These are phyloP conservation scores for Lycophotia porphyrea DNA, from an alignment of 2,888 invertebrate genomes.

Conservation along the genomic window DNA sequence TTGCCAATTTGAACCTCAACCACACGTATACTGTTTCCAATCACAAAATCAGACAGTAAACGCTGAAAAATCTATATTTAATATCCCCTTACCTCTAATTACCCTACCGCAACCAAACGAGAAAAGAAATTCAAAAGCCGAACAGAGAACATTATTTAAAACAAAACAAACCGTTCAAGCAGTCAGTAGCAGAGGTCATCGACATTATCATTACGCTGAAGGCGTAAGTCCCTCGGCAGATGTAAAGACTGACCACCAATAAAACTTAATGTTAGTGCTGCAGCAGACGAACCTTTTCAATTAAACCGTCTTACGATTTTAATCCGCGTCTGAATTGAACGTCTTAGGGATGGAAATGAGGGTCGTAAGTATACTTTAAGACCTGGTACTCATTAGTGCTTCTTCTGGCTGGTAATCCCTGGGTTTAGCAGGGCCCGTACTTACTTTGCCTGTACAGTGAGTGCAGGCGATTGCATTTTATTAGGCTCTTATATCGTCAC, in stretches of 20 bases:
- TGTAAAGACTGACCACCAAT: conserved; percentile 77
- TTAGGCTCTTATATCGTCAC: conserved; percentile 25
- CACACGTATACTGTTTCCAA: too few species aligned
- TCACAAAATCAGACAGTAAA: too few species aligned
- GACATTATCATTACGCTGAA: conserved; percentile 75
- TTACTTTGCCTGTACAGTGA: background rate
- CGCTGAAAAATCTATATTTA: too few species aligned
- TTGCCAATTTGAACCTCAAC: too few species aligned
- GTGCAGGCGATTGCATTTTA: conserved; percentile 40
- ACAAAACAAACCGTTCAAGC: conserved; percentile 64
- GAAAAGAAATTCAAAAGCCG: conserved; percentile 11
- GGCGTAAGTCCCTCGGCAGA: conserved; percentile 63
- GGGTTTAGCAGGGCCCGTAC: conserved; percentile 5
- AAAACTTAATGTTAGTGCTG: conserved; percentile 78
- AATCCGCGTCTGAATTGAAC: conserved; percentile 71
- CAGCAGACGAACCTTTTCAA: conserved; percentile 77
- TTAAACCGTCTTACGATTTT: conserved; percentile 80
- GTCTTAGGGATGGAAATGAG: conserved; percentile 59
- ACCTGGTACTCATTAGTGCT: conserved; percentile 54
- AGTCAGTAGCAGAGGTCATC: conserved; percentile 66
- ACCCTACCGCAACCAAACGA: conserved; percentile 2
- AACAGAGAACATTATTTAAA: conserved; percentile 38
- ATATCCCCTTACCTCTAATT: background rate
- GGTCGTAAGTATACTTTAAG: conserved; percentile 57
- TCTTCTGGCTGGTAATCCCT: conserved; percentile 42